phyloP scores from a whole-genome alignment of 2,888 invertebrate species.

The Electrophaes corylata region DNA sequence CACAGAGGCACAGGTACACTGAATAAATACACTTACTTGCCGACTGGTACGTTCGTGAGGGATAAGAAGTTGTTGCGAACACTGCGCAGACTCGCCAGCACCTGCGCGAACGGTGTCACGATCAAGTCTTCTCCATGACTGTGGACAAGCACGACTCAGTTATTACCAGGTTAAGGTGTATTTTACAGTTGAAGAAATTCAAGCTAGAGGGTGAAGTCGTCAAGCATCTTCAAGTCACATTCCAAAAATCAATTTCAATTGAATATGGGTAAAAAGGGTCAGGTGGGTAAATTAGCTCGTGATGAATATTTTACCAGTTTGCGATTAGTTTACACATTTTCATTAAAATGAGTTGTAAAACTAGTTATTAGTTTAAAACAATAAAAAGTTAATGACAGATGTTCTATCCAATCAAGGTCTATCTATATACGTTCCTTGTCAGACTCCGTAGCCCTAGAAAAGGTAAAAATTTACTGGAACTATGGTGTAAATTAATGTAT shows the following conservation, averaged over 20 bases:
- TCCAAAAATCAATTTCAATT: conserved; percentile 27
- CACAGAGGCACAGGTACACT: neutral
- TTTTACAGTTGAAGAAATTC: neutral
- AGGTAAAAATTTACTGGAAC: no score
- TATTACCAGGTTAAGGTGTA: conserved; percentile 7
- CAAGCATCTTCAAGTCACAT: conserved; percentile 14
- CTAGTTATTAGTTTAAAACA: neutral
- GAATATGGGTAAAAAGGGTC: neutral
- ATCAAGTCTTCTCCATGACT: conserved; percentile 99
- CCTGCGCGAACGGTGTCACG: conserved; percentile 99
- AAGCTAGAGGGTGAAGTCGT: conserved; percentile 5
- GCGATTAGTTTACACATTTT: neutral
- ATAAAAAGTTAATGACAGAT: neutral
- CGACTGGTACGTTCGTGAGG: conserved; percentile 96
- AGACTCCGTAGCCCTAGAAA: no score
- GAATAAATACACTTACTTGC: conserved; percentile 88
- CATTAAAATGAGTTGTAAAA: neutral
- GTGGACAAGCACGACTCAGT: conserved; percentile 59
- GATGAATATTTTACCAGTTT: neutral
- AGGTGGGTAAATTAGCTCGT: neutral
- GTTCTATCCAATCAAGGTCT: neutral
- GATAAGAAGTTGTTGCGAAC: conserved; percentile 99
- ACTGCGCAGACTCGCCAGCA: conserved; percentile 98
- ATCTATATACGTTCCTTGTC: neutral
- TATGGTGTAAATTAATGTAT: no score